phyloP scores from a whole-genome alignment of 2,113 vertebrate genomes.

The Sander vitreus region DNA sequence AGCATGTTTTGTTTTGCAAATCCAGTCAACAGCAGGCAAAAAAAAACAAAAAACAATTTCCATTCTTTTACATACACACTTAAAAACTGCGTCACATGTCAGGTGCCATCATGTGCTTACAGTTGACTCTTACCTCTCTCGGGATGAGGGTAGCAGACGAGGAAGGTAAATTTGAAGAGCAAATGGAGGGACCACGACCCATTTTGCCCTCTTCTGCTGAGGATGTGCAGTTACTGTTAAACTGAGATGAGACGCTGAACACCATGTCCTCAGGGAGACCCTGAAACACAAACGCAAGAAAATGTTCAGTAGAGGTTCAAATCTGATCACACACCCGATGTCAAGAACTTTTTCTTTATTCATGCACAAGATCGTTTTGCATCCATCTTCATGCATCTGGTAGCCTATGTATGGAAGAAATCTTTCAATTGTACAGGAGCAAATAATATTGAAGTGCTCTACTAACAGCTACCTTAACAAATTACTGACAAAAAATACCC shows the following conservation, averaged over 20 bases:
- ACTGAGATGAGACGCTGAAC: slow-evolving; percentile 79
- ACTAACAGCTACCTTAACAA: background rate
- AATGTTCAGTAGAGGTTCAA: background rate
- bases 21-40: background rate
- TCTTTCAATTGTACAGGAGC: background rate
- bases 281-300: slow-evolving; percentile 57
- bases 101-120: background rate
- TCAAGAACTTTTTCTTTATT: background rate
- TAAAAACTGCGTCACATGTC: background rate
- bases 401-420: background rate
- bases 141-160: slow-evolving; percentile 51
- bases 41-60: background rate
- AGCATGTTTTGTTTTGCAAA: slow-evolving; percentile 52
- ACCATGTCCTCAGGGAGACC: slow-evolving; percentile 72
- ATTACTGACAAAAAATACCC: background rate
- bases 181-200: background rate
- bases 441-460: background rate
- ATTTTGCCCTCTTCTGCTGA: slow-evolving; percentile 33
- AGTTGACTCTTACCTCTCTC: slow-evolving; percentile 65
- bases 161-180: slow-evolving; percentile 1
- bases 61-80: background rate
- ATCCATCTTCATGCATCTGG: background rate
- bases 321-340: background rate
- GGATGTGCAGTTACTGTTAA: slow-evolving; percentile 23
- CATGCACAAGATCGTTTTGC: background rate